Conservation (phyloP, 1,140 invertebrate genomes). For the Magallana angulata region DNA sequence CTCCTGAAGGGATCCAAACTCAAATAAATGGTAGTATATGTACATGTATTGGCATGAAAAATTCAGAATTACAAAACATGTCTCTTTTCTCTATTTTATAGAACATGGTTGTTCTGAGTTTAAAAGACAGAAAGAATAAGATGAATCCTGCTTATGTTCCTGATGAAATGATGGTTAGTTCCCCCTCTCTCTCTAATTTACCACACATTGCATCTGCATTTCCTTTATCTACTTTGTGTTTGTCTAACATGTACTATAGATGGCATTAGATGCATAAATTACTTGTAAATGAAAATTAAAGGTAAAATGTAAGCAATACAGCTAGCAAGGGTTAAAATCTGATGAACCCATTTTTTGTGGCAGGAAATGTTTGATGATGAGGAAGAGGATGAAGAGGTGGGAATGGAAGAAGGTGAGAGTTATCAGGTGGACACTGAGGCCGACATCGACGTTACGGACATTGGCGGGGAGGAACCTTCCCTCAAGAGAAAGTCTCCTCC, state of each 20-base stretch:
- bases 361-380: conserved; percentile 65
- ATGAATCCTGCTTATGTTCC: conserved; percentile 70
- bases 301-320: too few species aligned
- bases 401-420: background rate
- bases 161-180: conserved; percentile 58
- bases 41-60: background rate
- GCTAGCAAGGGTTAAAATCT: too few species aligned
- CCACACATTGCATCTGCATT: too few species aligned
- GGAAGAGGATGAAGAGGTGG: conserved; percentile 65
- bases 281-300: too few species aligned
- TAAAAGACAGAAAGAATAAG: conserved; percentile 77
- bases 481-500: conserved; percentile 18
- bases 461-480: background rate
- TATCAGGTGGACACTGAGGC: conserved; percentile 36
- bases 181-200: too few species aligned
- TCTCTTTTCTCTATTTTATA: conserved; percentile 58
- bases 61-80: background rate
- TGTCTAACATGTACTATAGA: too few species aligned
- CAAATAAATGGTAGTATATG: too few species aligned
- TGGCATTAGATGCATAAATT: too few species aligned
- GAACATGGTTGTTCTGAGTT: conserved; percentile 74
- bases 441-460: conserved; percentile 39
- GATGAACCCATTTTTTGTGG: background rate
- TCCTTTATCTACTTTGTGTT: too few species aligned
- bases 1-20: too few species aligned